A percentile compares a stretch with the other conserved stretches of the same genome.
Evolutionary conservation across 2,888 invertebrate genomes (phyloP).

Genomic region (Leptura quadrifasciata): DNA sequence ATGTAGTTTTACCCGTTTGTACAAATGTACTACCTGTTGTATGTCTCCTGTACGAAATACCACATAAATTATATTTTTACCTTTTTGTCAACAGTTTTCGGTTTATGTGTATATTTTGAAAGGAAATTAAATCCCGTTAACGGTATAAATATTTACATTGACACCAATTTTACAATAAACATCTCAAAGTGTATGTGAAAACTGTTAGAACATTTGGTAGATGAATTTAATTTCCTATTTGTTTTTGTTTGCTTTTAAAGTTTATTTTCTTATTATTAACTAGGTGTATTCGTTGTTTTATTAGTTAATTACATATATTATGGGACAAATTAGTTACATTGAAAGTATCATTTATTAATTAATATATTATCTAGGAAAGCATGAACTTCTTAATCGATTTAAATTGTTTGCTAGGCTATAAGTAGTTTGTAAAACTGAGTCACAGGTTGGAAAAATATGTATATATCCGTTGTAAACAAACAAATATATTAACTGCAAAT

Average conservation of each 20-base stretch:
- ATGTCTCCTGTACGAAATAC: no score
- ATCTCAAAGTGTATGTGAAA: background rate
- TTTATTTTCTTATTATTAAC: background rate
- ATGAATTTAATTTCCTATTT: background rate
- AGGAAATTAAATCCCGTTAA: background rate
- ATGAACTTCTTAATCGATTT: background rate
- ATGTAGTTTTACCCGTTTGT: no score
- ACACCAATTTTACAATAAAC: background rate
- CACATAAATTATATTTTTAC: conserved; percentile 1
- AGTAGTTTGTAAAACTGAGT: background rate
- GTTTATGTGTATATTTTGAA: background rate
- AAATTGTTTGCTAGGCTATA: background rate
- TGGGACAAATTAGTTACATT: background rate
- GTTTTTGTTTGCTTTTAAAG: background rate
- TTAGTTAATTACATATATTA: background rate
- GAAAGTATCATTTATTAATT: background rate
- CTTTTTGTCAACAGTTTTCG: background rate
- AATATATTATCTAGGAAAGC: background rate
- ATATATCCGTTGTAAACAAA: background rate
- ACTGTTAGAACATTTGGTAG: background rate
- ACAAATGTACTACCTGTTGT: no score
- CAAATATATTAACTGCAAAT: no score
- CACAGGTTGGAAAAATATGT: background rate
- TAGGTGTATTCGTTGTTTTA: background rate
- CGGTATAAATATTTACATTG: background rate